Evolutionary conservation across 2,797 vertebrate species (phyloP).

Genomic region (Syndactyla subalaris): DNA sequence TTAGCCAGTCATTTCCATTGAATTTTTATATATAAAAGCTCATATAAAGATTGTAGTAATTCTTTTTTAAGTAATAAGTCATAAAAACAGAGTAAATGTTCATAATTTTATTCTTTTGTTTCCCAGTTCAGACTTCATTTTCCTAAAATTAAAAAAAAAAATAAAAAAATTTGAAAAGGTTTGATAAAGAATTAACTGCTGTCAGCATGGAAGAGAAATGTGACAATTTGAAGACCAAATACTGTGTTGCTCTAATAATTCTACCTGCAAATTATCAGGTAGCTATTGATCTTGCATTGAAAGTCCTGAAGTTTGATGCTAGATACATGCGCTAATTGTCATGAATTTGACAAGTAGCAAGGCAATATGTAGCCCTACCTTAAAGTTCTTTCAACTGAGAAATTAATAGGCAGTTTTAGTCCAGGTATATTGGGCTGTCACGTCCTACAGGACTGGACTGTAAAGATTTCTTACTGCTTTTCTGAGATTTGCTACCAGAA

Average conservation of each 20-base stretch:
- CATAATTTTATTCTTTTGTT: neutral
- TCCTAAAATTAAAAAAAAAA: neutral
- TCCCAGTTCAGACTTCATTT: neutral
- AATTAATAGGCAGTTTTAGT: neutral
- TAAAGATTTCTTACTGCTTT: neutral
- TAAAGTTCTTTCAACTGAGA: neutral
- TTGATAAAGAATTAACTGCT: conserved; percentile 9
- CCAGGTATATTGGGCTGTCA: neutral
- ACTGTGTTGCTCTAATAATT: conserved; percentile 11
- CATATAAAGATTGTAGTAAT: neutral
- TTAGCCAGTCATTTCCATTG: neutral
- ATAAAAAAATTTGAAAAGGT: neutral
- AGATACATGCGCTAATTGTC: neutral
- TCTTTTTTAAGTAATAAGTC: neutral
- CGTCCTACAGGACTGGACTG: neutral
- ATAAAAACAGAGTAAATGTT: neutral
- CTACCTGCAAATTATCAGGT: neutral
- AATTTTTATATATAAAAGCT: neutral
- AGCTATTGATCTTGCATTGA: conserved; percentile 21
- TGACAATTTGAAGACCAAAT: conserved; percentile 11
- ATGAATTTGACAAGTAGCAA: neutral
- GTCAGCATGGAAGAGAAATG: neutral
- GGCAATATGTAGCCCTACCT: neutral
- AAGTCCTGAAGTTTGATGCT: neutral
- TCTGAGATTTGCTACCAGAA: neutral